Evolutionary conservation across 1,140 invertebrate genomes (phyloP), one percentile per base, ranked within the genome.

Genomic region (Centruroides vittatus): DNA sequence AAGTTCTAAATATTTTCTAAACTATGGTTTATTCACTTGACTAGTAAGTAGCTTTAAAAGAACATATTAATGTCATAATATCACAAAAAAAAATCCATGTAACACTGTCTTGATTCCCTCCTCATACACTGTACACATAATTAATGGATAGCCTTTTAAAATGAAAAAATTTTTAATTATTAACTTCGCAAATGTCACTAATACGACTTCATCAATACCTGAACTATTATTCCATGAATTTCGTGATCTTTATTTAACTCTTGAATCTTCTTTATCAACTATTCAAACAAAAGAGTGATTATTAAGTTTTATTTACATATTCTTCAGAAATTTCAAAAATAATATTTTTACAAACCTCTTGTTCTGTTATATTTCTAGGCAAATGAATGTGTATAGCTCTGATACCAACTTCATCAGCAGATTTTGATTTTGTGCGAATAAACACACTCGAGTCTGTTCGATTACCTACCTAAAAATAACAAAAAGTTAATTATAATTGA

Each of bases 381-480:
- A 98, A 76, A 67, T 89, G 81, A 1, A 95, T 73, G 70, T 94
- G 90, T 61, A 82, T 78, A 0, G 88, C 88, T 34, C 80, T 72
- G 48, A 98, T 92, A 59, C 95, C 96, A 65, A 98, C 89, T 69
- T 94, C 87, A 41, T 76, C 80, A 1, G 94, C 93, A 8, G 90
- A 87, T 74, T 91, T 94, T 23, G 96, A 81, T 78, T 99, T 99
- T 84, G 92, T 93, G 50, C 88, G 78, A 71, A 99, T 99, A 74
- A 99, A 99, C 6, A 99, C 93, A 79, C 98, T 98, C 12, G 95
- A 98, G 76, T 99, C 96, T 72, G 94, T 89, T 8, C 94, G 79
- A 3, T 83, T 84, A 3, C 96, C 96, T 48, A 99, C 95, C 78
- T 83, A 63, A 34, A 23, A 23, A 23, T 23, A 23, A 23, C 23